These are phyloP conservation scores for Eriosoma lanigerum DNA, from an alignment of 1,140 invertebrate species.

Conservation along the genomic window DNA sequence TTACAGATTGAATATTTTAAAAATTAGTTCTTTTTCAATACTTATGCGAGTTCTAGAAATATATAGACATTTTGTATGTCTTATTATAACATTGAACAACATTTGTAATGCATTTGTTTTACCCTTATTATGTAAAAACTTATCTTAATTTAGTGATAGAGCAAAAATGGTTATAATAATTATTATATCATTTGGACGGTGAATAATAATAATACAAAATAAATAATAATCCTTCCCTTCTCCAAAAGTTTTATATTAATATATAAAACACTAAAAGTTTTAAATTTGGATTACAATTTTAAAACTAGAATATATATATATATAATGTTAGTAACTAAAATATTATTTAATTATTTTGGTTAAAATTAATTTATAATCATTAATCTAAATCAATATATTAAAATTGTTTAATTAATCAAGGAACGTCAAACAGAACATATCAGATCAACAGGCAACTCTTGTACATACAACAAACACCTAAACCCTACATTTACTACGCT, in stretches of 20 bases:
- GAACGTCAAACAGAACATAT: conserved; percentile 48
- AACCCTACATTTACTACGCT: neutral
- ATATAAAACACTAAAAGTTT: conserved; percentile 27
- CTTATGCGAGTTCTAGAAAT: conserved; percentile 16
- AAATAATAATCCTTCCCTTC: conserved; percentile 9
- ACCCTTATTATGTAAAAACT: conserved; percentile 18
- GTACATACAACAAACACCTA: neutral
- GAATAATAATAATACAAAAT: conserved; percentile 42
- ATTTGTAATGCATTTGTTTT: conserved; percentile 22
- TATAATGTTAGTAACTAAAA: conserved; percentile 42
- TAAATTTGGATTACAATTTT: conserved; percentile 5
- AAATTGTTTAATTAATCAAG: conserved; percentile 5
- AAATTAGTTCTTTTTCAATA: neutral
- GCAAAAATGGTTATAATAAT: conserved; percentile 8
- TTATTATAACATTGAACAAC: conserved; percentile 33
- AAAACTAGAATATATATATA: conserved; percentile 20
- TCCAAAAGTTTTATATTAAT: conserved; percentile 6
- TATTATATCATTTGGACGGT: conserved; percentile 31
- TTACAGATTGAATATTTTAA: neutral
- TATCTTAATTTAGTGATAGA: neutral
- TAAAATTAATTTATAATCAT: conserved; percentile 23
- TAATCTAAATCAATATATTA: neutral
- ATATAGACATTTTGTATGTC: neutral
- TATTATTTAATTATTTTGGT: conserved; percentile 19
- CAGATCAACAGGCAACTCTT: conserved; percentile 28